Percentiles rank a stretch among this genome's conserved stretches.
These are phyloP conservation scores for Scolopax rusticola DNA, from an alignment of 2,797 vertebrate species.

Conservation along the genomic window DNA sequence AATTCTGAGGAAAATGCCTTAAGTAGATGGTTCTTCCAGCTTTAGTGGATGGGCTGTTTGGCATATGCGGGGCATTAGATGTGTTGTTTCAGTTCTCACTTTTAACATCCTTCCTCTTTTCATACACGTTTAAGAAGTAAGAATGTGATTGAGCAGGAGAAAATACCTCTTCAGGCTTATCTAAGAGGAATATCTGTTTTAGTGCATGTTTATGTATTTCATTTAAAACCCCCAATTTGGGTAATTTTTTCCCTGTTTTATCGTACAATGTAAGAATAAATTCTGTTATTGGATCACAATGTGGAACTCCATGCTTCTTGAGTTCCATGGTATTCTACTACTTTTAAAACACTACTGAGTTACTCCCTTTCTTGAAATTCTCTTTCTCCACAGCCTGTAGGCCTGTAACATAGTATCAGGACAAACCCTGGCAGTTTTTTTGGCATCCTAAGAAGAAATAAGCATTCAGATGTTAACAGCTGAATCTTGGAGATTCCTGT, in stretches of 20 bases:
- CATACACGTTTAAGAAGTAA: background rate
- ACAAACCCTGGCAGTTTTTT: background rate
- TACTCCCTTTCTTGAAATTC: background rate
- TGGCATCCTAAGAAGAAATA: background rate
- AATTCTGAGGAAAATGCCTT: background rate
- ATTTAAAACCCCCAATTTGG: background rate
- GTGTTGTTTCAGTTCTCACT: slow-evolving; percentile 33
- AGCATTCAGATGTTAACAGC: background rate
- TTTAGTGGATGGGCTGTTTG: background rate
- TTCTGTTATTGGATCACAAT: background rate
- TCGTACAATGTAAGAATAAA: background rate
- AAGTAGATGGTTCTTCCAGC: background rate
- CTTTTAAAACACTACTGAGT: background rate
- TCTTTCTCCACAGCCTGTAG: background rate
- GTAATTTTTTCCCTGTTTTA: background rate
- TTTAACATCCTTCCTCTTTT: slow-evolving; percentile 40
- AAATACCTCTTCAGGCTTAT: background rate
- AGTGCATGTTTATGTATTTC: background rate
- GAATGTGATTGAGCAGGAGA: background rate
- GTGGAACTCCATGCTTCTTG: background rate
- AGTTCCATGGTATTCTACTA: background rate
- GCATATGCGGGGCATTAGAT: background rate
- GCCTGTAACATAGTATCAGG: background rate
- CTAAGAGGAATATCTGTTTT: background rate
- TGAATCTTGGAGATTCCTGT: background rate